Evolutionary conservation across 1,140 invertebrate species (phyloP).

Genomic region (Eumeta japonica): DNA sequence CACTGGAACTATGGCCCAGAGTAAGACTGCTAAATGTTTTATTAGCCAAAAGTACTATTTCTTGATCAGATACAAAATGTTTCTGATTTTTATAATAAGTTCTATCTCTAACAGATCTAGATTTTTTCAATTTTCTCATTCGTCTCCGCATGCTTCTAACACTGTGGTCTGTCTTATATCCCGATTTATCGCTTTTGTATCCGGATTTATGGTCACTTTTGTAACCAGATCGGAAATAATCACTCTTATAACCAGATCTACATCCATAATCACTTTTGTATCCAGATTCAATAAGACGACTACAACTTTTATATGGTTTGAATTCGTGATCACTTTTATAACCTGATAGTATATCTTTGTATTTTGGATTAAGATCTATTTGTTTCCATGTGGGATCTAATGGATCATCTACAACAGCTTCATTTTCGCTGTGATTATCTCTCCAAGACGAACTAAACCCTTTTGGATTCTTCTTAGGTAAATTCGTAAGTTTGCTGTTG

Average conservation of each 20-base stretch:
- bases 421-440: conserved; percentile 52
- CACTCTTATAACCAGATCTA: conserved; percentile 56
- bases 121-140: conserved; percentile 56
- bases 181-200: conserved; percentile 62
- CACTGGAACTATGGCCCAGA: conserved; percentile 50
- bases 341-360: conserved; percentile 59
- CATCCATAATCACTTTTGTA: conserved; percentile 62
- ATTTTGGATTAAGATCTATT: conserved; percentile 64
- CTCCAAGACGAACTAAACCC: conserved; percentile 39
- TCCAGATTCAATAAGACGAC: conserved; percentile 60
- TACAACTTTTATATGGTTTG: conserved; percentile 59
- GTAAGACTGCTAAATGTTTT: conserved; percentile 53
- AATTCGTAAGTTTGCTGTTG: conserved; percentile 40
- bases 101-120: conserved; percentile 52
- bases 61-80: conserved; percentile 56
- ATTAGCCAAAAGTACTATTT: conserved; percentile 48
- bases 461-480: conserved; percentile 42
- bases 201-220: conserved; percentile 62
- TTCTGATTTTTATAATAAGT: conserved; percentile 58
- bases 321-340: conserved; percentile 60
- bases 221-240: conserved; percentile 58
- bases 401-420: conserved; percentile 50
- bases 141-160: conserved; percentile 52
- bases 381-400: conserved; percentile 62
- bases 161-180: conserved; percentile 62